Evolutionary conservation across 1,140 invertebrate genomes (phyloP), one percentile per base, ranked within the genome.

Genomic region (Pseudachorutes palmiensis): DNA sequence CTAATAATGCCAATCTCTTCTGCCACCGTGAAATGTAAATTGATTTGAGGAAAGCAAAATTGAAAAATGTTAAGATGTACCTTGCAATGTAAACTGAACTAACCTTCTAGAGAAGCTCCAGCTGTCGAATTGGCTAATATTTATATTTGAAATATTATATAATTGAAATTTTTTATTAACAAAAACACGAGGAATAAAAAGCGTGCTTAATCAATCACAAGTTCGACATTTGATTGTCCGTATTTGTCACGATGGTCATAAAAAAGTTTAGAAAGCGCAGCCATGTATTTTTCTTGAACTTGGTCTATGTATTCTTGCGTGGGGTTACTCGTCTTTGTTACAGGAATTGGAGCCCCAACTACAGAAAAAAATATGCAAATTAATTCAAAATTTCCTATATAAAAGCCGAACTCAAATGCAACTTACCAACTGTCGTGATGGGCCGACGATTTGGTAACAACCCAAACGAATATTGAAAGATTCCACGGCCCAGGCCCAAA

Each of bases 341-440:
- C 80, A 49, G 88, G 83, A 73, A 96, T 85, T 14, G 93, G 92
- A 57, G 80, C 80, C 0, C 93, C 93, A 75, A 97, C 92, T 94
- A 78, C 41, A 79, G 86, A 80, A 24, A 70, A 75, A 70, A 68
- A 69, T 63, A 64, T 71, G 67, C 66, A 30, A 60, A 71, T 61
- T 31, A 24, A 12, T 33, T 41, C 12, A 12, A 62, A 41, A 45
- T 45, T n/a, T n/a, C n/a, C n/a, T n/a, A 69, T 63, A 64, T 71
- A 68, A 67, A 30, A 60, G 70, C 60, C 32, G 33, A 12, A 62
- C 12, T 41, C 60, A 62, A 41, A 45, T 45, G 9, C 19, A 45
- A 45, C 36, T 57, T 9, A 94, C 91, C 88, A 72, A 97, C 89
- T 69, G 88, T 89, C 5, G 85, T 85, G 31, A 97, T 83, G 0